Evolutionary conservation across 2,888 invertebrate species (phyloP), one percentile per base, ranked within the genome.

Genomic region (Caradrina clavipalpis): DNA sequence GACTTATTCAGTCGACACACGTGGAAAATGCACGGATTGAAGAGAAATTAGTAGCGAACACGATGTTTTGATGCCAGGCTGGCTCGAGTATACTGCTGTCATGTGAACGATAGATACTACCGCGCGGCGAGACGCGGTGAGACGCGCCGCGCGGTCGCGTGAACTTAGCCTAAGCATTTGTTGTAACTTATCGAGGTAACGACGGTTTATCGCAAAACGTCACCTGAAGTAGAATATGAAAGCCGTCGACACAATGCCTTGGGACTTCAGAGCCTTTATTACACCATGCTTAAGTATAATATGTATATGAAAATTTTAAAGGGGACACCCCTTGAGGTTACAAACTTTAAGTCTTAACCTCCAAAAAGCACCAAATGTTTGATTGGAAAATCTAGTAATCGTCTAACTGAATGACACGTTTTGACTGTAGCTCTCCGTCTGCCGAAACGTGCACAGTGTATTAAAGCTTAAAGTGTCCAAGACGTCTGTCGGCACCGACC

Each of bases 361-460:
- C 80, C 61, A 66, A 72, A 69, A 80, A 80, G 80, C 81, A 80
- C 81, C 80, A 78, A 80, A 72, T 75, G 13, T 71, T 74, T 75
- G 67, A 71, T 75, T 71, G 58, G 35, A 65, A 61, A 63, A 62
- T 64, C 15, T 51, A 74, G 17, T n/a, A 57, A 60, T 70, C 66
- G 60, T 70, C 42, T 31, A 53, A 64, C 21, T 35, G 50, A 69
- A 35, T 61, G 51, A 69, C 49, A 26, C 26, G n/a, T 68, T 50
- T 50, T 26, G 56, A 60, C 76, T 54, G 73, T 57, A 72, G 63
- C 69, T 50, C 59, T 70, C 65, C 65, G 56, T 74, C 76, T 70
- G 26, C 80, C 80, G 22, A 63, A 66, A 80, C 42, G 62, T 67
- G 67, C 71, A 80, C 76, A 78, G 70, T 74, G 76, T 67, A 61